A percentile compares a stretch with the other conserved stretches of the same genome.
Conservation (phyloP, 2,113 vertebrate genomes). For the Peucedramus taeniatus region DNA sequence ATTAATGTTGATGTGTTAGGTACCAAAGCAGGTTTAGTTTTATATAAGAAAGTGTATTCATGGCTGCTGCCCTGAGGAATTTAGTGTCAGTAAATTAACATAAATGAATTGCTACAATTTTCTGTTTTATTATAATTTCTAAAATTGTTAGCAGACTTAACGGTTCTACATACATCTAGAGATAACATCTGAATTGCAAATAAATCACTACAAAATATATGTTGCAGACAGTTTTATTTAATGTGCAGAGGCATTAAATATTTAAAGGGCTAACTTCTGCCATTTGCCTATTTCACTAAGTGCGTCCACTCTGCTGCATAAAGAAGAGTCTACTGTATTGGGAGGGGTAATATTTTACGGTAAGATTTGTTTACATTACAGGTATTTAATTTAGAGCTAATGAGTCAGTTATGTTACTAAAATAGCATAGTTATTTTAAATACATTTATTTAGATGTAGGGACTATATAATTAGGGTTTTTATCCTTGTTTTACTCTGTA, state of each 20-base stretch:
- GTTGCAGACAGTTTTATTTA: background rate
- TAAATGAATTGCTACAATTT: conserved; percentile 2
- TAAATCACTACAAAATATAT: conserved; percentile 33
- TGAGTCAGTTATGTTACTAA: background rate
- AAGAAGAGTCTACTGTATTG: background rate
- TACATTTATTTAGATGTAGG: background rate
- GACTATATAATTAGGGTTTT: background rate
- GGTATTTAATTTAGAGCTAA: conserved; percentile 11
- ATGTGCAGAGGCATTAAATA: background rate
- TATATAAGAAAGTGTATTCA: background rate
- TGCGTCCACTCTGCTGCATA: background rate
- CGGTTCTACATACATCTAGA: background rate
- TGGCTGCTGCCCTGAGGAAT: background rate
- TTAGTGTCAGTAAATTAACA: conserved; percentile 12
- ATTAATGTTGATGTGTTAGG: background rate
- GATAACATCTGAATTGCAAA: conserved; percentile 33
- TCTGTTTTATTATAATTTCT: conserved; percentile 15
- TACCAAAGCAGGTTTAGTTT: background rate
- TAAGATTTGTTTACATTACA: background rate
- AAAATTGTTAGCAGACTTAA: conserved; percentile 19
- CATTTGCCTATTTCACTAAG: background rate
- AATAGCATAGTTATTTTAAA: background rate
- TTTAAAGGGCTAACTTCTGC: background rate
- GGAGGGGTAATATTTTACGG: background rate
- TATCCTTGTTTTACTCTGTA: background rate